phyloP scores from a whole-genome alignment of 2,888 invertebrate genomes.

The Meteorus cinctellus region DNA sequence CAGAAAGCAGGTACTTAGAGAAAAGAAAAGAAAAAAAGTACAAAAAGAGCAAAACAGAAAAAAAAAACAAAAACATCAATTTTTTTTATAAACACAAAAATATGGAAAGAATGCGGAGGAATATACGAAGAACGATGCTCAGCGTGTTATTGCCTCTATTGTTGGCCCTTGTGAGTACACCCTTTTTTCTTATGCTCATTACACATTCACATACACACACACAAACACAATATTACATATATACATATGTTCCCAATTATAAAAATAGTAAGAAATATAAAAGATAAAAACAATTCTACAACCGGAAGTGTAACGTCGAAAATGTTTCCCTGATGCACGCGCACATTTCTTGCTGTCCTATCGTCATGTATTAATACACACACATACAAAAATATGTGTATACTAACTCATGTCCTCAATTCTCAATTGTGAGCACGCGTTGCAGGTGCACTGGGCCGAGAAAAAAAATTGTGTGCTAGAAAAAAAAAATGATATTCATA shows the following conservation, averaged over 20 bases:
- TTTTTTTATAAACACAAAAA: constrained; percentile 48
- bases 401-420: constrained; percentile 21
- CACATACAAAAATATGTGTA: not conserved
- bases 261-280: not conserved
- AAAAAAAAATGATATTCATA: constrained; percentile 8
- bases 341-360: constrained; percentile 13
- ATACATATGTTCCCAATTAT: constrained; percentile 9
- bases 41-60: constrained; percentile 40
- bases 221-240: not conserved
- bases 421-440: constrained; percentile 17
- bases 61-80: constrained; percentile 50
- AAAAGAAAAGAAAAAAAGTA: not conserved
- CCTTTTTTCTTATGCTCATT: not conserved
- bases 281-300: not conserved
- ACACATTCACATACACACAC: not conserved
- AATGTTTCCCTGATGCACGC: constrained; percentile 13
- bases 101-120: constrained; percentile 72
- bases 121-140: constrained; percentile 67
- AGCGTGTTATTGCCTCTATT: constrained; percentile 65
- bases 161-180: constrained; percentile 67
- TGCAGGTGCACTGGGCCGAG: constrained; percentile 34
- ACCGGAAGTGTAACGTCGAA: constrained; percentile 24
- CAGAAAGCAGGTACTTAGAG: not conserved
- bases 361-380: not conserved
- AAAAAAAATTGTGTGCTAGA: constrained; percentile 32